Percentiles rank a stretch among this genome's conserved stretches.
These are phyloP conservation scores for Allobates femoralis DNA, from an alignment of 2,797 vertebrate species.

Conservation along the genomic window DNA sequence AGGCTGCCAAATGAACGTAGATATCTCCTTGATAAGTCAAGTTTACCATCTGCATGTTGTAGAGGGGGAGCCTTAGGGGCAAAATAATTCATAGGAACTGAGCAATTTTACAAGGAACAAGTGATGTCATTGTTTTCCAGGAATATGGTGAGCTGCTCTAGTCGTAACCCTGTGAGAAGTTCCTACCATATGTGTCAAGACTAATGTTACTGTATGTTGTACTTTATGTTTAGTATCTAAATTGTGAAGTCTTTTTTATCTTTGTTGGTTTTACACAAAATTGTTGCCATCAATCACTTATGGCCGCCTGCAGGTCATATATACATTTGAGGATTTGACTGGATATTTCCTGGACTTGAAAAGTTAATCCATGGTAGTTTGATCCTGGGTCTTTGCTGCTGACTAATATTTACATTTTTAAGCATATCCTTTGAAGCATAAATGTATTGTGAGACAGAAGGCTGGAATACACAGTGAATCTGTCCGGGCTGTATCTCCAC, in stretches of 20 bases:
- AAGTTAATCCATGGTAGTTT: neutral
- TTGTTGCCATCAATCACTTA: neutral
- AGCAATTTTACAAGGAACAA: neutral
- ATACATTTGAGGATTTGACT: neutral
- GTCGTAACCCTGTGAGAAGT: neutral
- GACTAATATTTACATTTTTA: neutral
- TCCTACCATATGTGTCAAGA: neutral
- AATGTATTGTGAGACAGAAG: neutral
- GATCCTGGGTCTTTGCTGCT: too few species aligned
- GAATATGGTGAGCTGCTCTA: neutral
- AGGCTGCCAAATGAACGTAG: neutral
- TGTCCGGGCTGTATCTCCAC: neutral
- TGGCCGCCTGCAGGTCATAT: neutral
- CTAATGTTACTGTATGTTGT: neutral
- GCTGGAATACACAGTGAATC: neutral
- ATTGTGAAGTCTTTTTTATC: neutral
- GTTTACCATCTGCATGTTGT: neutral
- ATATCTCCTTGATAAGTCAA: neutral
- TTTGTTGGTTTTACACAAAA: neutral
- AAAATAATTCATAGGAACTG: neutral
- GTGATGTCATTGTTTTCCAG: neutral
- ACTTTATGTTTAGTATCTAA: neutral
- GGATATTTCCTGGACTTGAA: neutral
- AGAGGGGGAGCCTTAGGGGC: neutral
- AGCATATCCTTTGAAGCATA: neutral